Conservation (phyloP, 1,140 invertebrate species). For the Coenobita brevimanus region DNA sequence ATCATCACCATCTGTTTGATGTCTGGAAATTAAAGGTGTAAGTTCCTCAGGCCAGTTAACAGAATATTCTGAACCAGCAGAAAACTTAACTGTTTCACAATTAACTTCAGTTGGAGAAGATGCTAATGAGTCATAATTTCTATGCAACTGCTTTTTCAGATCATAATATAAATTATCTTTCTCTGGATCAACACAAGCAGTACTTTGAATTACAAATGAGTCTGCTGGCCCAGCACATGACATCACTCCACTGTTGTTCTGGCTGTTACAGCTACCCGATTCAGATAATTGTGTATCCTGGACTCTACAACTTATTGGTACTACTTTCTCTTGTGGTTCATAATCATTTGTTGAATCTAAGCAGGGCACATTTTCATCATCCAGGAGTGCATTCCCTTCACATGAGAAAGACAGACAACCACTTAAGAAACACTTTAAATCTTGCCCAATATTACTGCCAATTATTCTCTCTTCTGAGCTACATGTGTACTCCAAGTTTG, state of each 20-base stretch:
- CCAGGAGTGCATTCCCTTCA: slow-evolving; percentile 47
- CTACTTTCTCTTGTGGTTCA: neutral
- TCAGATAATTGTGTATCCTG: slow-evolving; percentile 2
- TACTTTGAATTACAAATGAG: neutral
- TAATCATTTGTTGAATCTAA: slow-evolving; percentile 29
- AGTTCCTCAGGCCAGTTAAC: slow-evolving; percentile 18
- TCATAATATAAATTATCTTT: slow-evolving; percentile 23
- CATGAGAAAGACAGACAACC: slow-evolving; percentile 45
- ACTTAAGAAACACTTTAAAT: slow-evolving; percentile 38
- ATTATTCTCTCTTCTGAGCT: neutral
- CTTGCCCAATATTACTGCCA: neutral
- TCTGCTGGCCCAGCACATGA: slow-evolving; percentile 8
- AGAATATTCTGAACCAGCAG: neutral
- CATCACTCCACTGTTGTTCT: slow-evolving; percentile 1
- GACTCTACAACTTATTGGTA: neutral
- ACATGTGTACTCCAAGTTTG: neutral
- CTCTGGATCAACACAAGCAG: neutral
- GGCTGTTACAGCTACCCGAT: neutral
- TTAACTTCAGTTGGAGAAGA: slow-evolving; percentile 35
- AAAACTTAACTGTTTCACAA: neutral
- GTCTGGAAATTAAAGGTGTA: slow-evolving; percentile 15
- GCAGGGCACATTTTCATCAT: slow-evolving; percentile 55
- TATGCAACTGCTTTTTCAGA: slow-evolving; percentile 37
- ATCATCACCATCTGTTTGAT: neutral
- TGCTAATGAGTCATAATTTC: slow-evolving; percentile 38